Percentiles rank a stretch among this genome's conserved stretches.
Evolutionary conservation across 2,888 invertebrate species (phyloP).

Genomic region (Brenthis daphne): DNA sequence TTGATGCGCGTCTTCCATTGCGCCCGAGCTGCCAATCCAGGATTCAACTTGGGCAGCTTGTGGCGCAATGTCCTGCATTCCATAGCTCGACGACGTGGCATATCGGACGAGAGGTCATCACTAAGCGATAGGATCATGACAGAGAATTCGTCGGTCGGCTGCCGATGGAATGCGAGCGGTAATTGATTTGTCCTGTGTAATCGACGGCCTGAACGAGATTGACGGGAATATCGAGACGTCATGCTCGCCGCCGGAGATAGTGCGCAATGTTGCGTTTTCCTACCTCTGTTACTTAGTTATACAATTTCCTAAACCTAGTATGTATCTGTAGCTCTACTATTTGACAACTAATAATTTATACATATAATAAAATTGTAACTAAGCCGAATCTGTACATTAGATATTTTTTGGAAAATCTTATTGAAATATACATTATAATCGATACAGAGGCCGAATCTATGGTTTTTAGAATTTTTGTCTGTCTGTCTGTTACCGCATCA

Average conservation of each 20-base stretch:
- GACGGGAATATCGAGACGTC: constrained; percentile 72
- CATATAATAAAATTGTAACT: too few species aligned
- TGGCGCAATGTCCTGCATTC: constrained; percentile 66
- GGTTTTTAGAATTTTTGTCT: too few species aligned
- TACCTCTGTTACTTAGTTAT: constrained; percentile 24
- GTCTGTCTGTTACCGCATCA: too few species aligned
- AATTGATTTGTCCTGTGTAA: constrained; percentile 82
- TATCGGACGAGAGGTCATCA: constrained; percentile 68
- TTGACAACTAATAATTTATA: too few species aligned
- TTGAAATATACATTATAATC: too few species aligned
- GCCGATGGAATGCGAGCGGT: constrained; percentile 74
- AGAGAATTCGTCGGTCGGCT: constrained; percentile 76
- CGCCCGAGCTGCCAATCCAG: constrained; percentile 63
- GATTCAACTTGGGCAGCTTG: constrained; percentile 52
- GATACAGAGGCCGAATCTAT: too few species aligned
- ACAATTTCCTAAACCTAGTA: neutral
- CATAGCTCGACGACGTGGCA: constrained; percentile 54
- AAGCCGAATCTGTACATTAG: too few species aligned
- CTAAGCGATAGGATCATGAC: constrained; percentile 74
- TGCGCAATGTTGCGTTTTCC: constrained; percentile 30
- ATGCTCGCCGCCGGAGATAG: constrained; percentile 44
- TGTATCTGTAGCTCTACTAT: neutral
- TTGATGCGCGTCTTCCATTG: constrained; percentile 71
- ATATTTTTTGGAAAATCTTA: too few species aligned
- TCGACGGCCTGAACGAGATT: constrained; percentile 67